These are phyloP conservation scores for Cisticola juncidis DNA, from an alignment of 2,113 vertebrate species.

Conservation along the genomic window DNA sequence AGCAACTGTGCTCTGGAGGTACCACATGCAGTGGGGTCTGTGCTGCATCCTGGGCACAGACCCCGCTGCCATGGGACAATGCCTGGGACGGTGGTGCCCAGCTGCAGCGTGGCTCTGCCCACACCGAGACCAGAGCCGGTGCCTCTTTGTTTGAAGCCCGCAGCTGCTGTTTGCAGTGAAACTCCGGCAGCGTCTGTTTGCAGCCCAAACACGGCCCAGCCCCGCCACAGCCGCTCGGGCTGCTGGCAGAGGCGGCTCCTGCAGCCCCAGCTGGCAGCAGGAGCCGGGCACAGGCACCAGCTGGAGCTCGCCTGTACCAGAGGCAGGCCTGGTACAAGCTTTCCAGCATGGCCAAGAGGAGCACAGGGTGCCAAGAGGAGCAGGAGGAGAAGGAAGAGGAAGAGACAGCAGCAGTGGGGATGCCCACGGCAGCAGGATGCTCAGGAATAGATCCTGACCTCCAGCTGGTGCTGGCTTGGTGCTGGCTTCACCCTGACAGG, in stretches of 20 bases:
- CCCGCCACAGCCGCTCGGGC: neutral
- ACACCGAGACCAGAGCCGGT: accelerated
- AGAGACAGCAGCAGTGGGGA: neutral
- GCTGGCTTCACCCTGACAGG: neutral
- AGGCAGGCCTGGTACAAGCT: neutral
- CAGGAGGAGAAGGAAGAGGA: neutral
- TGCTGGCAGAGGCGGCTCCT: neutral
- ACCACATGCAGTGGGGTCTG: accelerated
- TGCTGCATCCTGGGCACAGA: neutral
- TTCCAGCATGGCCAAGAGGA: neutral
- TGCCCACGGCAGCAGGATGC: accelerated
- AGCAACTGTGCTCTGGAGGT: neutral
- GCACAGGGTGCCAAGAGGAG: neutral
- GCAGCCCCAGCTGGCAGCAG: neutral
- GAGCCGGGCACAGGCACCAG: neutral
- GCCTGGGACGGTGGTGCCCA: neutral
- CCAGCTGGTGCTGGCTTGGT: neutral
- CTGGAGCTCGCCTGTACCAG: neutral
- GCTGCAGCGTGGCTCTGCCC: neutral
- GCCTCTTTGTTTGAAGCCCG: neutral
- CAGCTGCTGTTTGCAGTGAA: conserved; percentile 58
- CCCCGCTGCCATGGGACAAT: accelerated
- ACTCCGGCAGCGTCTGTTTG: conserved; percentile 1
- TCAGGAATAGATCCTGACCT: neutral
- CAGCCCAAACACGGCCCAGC: neutral